phyloP scores from a whole-genome alignment of 2,888 invertebrate genomes.

The Archips xylosteana region DNA sequence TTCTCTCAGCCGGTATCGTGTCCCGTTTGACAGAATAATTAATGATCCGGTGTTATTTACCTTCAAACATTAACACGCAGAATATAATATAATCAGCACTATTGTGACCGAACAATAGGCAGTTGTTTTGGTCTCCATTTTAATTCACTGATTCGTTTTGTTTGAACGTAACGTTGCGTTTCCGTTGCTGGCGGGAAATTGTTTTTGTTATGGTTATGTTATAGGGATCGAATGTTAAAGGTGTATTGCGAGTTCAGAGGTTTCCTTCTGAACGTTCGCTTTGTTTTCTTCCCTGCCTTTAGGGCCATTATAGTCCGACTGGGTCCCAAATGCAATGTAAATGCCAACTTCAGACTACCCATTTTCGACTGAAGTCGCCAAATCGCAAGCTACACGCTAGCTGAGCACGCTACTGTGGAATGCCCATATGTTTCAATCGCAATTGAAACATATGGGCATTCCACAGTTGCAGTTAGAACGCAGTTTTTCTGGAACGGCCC shows the following conservation, averaged over 20 bases:
- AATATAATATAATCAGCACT: constrained; percentile 37
- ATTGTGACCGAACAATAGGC: constrained; percentile 41
- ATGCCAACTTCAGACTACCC: too few relatives aligned
- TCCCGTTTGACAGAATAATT: constrained; percentile 33
- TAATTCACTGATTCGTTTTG: constrained; percentile 39
- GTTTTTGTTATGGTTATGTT: constrained; percentile 33
- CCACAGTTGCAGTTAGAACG: too few relatives aligned
- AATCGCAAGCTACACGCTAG: too few relatives aligned
- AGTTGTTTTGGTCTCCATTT: constrained; percentile 42
- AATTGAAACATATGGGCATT: too few relatives aligned
- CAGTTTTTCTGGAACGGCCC: too few relatives aligned
- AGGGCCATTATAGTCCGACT: too few relatives aligned
- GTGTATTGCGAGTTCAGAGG: neutral
- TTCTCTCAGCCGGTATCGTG: constrained; percentile 24
- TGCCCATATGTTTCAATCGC: too few relatives aligned
- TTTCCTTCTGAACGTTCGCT: neutral
- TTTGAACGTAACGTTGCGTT: constrained; percentile 27
- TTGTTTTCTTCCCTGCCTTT: too few relatives aligned
- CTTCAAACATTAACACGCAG: constrained; percentile 25
- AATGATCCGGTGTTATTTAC: constrained; percentile 38
- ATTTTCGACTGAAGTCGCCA: too few relatives aligned
- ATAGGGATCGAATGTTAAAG: constrained; percentile 21
- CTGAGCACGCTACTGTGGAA: too few relatives aligned
- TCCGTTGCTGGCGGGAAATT: constrained; percentile 25
- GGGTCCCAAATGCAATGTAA: too few relatives aligned